phyloP scores from a whole-genome alignment of 2,113 vertebrate species.

The Pitta sordida region DNA sequence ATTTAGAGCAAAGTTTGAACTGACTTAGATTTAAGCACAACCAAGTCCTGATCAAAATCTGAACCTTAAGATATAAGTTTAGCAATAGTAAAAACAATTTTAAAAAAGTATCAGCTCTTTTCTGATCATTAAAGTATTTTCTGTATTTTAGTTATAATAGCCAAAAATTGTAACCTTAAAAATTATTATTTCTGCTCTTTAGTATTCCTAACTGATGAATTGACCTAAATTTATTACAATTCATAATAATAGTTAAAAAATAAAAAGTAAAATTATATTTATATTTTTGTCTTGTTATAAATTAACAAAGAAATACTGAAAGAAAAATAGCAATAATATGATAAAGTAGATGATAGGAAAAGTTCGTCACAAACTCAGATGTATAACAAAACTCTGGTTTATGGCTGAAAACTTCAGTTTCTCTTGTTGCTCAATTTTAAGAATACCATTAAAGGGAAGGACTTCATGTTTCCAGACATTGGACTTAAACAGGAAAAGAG shows the following conservation, averaged over 20 bases:
- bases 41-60: neutral
- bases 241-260: neutral
- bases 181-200: neutral
- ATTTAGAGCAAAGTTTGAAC: neutral
- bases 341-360: neutral
- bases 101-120: neutral
- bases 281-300: neutral
- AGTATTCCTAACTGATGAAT: neutral
- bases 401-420: neutral
- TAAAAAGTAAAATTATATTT: neutral
- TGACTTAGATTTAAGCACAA: neutral
- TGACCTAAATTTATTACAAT: neutral
- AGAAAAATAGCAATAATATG: neutral
- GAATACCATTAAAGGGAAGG: neutral
- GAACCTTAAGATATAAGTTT: neutral
- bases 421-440: neutral
- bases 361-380: neutral
- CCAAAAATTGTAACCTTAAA: neutral
- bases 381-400: neutral
- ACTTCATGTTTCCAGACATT: neutral
- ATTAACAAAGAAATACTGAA: neutral
- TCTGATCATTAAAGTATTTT: neutral
- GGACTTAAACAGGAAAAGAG: neutral
- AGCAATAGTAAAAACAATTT: neutral
- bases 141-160: neutral